Evolutionary conservation across 1,140 invertebrate genomes (phyloP).

Genomic region (Lethocerus indicus): DNA sequence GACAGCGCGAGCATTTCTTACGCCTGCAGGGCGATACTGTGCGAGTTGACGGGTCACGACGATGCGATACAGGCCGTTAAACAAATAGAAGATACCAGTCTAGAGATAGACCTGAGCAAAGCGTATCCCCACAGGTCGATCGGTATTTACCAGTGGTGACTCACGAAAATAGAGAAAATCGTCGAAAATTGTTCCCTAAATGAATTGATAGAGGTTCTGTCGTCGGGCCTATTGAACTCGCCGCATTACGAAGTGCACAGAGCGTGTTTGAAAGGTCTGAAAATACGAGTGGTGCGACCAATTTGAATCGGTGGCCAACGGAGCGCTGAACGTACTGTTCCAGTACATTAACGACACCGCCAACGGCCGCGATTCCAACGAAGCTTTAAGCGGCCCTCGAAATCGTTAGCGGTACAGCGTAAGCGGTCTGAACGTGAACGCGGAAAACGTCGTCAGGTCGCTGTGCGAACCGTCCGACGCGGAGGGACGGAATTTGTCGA

Average conservation of each 20-base stretch:
- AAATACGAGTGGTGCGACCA: background rate
- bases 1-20: conserved; percentile 7
- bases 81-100: conserved; percentile 5
- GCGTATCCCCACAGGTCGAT: background rate
- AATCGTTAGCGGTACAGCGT: no score
- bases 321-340: conserved; percentile 2
- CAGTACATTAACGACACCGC: background rate
- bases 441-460: conserved; percentile 2
- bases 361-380: background rate
- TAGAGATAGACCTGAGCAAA: background rate
- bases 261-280: conserved; percentile 1
- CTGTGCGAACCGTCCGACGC: background rate
- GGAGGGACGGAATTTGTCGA: background rate
- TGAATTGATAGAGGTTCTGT: conserved; percentile 5
- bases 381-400: no score
- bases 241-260: conserved; percentile 3
- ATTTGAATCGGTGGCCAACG: conserved; percentile 10
- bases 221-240: background rate
- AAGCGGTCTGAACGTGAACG: conserved; percentile 1
- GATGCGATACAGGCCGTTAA: background rate
- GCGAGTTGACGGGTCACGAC: conserved; percentile 5
- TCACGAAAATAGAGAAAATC: conserved; percentile 2
- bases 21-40: conserved; percentile 6
- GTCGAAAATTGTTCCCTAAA: conserved; percentile 8
- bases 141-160: conserved; percentile 4